Percentiles rank a stretch among this genome's conserved stretches.
phyloP scores from a whole-genome alignment of 2,113 vertebrate genomes.

The Neogale vison region DNA sequence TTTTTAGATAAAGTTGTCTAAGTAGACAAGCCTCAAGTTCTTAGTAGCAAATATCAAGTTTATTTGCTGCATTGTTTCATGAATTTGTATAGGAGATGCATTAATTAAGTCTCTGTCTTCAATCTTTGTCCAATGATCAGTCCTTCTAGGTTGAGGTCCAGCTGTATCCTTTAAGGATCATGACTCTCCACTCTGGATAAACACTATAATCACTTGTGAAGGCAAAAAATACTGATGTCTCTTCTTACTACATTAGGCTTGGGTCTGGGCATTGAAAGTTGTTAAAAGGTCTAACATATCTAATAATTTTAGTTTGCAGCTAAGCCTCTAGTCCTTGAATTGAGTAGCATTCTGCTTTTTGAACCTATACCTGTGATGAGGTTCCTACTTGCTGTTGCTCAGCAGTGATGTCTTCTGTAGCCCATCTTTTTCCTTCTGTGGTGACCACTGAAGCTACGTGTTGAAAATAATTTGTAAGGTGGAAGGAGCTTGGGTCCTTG shows the following conservation, averaged over 20 bases:
- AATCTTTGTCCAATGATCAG: background rate
- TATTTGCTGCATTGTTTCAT: background rate
- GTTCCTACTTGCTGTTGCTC: background rate
- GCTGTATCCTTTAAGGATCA: background rate
- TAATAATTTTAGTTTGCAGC: background rate
- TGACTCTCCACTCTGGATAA: background rate
- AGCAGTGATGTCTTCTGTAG: background rate
- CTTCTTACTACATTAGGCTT: background rate
- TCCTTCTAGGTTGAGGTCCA: background rate
- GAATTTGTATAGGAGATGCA: background rate
- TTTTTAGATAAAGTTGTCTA: background rate
- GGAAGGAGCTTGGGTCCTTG: background rate
- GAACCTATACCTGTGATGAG: background rate
- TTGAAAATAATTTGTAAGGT: slow-evolving; percentile 24
- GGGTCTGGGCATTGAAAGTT: background rate
- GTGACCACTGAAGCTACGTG: background rate
- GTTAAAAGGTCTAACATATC: background rate
- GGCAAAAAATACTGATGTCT: background rate
- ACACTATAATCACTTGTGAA: background rate
- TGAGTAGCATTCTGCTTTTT: background rate
- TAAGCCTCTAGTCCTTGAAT: background rate
- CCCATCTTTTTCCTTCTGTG: background rate
- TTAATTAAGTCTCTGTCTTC: background rate
- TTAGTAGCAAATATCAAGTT: background rate
- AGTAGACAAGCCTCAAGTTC: background rate